Percentiles rank a stretch among this genome's conserved stretches.
Conservation (phyloP, 2,113 vertebrate genomes). For the Morone saxatilis region DNA sequence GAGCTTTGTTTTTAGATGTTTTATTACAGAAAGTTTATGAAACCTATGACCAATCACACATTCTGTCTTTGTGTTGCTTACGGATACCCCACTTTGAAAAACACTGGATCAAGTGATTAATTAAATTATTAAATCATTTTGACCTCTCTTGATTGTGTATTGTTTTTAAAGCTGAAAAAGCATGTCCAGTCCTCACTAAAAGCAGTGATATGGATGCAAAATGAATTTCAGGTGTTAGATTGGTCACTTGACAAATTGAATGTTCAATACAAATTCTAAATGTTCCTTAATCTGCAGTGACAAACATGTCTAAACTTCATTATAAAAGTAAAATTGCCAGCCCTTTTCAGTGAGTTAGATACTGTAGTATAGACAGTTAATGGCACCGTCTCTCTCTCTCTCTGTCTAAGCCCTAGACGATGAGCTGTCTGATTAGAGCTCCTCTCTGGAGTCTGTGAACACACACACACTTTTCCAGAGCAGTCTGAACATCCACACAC, state of each 20-base stretch:
- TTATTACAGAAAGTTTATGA: too few relatives aligned
- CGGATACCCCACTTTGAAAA: too few relatives aligned
- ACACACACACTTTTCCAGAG: conserved; percentile 21
- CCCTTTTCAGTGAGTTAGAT: background rate
- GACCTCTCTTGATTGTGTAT: background rate
- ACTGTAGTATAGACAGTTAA: background rate
- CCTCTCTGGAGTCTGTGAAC: conserved; percentile 66
- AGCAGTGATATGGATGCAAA: background rate
- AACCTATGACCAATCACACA: too few relatives aligned
- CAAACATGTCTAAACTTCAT: background rate
- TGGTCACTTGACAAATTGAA: background rate
- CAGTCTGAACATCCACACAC: conserved; percentile 44
- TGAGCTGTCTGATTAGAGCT: conserved; percentile 71
- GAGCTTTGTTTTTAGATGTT: too few relatives aligned
- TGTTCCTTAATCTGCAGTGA: background rate
- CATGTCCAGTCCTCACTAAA: background rate
- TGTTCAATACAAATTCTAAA: background rate
- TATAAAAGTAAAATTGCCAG: background rate
- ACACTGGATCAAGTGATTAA: too few relatives aligned
- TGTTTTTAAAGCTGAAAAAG: background rate
- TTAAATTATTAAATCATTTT: background rate
- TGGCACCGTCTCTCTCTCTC: conserved; percentile 1
- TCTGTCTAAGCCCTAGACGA: conserved; percentile 53
- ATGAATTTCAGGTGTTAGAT: background rate
- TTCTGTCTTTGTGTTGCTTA: too few relatives aligned